Conservation (phyloP, 2,113 vertebrate species). For the Triplophysa tibetana region DNA sequence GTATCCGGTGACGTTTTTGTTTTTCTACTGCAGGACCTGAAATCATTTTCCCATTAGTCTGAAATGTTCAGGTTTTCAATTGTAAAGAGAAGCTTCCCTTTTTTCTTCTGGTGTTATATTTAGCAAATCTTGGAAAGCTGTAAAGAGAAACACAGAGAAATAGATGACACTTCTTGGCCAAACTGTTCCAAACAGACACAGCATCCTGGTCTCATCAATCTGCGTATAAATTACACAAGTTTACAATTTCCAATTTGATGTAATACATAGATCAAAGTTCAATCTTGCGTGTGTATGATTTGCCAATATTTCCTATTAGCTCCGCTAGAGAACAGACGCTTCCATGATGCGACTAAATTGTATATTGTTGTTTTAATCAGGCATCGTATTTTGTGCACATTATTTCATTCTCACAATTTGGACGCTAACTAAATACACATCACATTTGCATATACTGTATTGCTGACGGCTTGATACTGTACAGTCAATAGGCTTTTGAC, state of each 20-base stretch:
- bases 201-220: neutral
- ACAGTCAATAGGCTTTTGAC: neutral
- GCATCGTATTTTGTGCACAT: too few relatives aligned
- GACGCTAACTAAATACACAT: too few relatives aligned
- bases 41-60: too few relatives aligned
- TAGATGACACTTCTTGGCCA: slow-evolving; percentile 49
- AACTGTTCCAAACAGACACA: slow-evolving; percentile 4
- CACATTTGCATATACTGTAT: neutral
- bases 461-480: neutral
- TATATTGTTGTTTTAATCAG: too few relatives aligned
- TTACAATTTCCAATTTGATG: neutral
- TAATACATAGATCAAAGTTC: too few relatives aligned
- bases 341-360: too few relatives aligned
- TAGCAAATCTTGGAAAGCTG: slow-evolving; percentile 18
- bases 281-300: too few relatives aligned
- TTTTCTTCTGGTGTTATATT: slow-evolving; percentile 41
- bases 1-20: neutral
- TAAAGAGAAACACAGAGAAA: slow-evolving; percentile 31
- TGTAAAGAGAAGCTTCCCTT: neutral
- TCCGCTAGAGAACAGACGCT: too few relatives aligned
- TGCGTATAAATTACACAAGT: neutral
- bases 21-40: too few relatives aligned
- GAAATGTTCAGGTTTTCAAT: slow-evolving; percentile 14
- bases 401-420: too few relatives aligned
- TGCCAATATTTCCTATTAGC: too few relatives aligned